These are phyloP conservation scores for Poecilia gillii DNA, from an alignment of 2,797 vertebrate genomes.

Conservation along the genomic window DNA sequence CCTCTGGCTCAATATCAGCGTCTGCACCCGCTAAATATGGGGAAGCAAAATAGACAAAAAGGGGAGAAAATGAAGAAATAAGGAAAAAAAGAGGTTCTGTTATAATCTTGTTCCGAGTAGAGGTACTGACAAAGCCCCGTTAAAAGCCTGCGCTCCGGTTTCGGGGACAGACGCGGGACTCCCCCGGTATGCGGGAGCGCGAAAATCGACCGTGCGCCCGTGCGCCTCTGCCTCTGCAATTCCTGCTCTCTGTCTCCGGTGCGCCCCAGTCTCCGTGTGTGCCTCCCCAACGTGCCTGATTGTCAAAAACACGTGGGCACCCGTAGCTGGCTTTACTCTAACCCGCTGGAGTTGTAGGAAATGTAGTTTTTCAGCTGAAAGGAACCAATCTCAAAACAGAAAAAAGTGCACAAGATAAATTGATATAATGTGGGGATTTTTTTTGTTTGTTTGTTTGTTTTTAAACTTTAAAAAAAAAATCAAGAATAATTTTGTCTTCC, in stretches of 20 bases:
- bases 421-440: not conserved
- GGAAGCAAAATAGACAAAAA: constrained; percentile 46
- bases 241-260: constrained; percentile 72
- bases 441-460: not conserved
- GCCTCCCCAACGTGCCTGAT: constrained; percentile 80
- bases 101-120: constrained; percentile 28
- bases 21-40: constrained; percentile 69
- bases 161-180: constrained; percentile 68
- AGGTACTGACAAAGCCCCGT: constrained; percentile 52
- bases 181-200: constrained; percentile 71
- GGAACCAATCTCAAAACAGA: not conserved
- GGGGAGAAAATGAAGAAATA: constrained; percentile 16
- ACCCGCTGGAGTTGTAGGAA: constrained; percentile 74
- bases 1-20: constrained; percentile 69
- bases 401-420: not conserved
- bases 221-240: constrained; percentile 81
- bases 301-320: constrained; percentile 76
- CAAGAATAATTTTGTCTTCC: not conserved
- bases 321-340: constrained; percentile 76
- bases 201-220: constrained; percentile 66
- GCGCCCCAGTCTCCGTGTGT: constrained; percentile 66
- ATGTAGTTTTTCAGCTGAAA: constrained; percentile 65
- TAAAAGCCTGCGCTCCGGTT: constrained; percentile 45
- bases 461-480: not conserved
- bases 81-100: constrained; percentile 32